These are phyloP conservation scores for Epinephelus fuscoguttatus DNA, from an alignment of 2,113 vertebrate species.

Conservation along the genomic window DNA sequence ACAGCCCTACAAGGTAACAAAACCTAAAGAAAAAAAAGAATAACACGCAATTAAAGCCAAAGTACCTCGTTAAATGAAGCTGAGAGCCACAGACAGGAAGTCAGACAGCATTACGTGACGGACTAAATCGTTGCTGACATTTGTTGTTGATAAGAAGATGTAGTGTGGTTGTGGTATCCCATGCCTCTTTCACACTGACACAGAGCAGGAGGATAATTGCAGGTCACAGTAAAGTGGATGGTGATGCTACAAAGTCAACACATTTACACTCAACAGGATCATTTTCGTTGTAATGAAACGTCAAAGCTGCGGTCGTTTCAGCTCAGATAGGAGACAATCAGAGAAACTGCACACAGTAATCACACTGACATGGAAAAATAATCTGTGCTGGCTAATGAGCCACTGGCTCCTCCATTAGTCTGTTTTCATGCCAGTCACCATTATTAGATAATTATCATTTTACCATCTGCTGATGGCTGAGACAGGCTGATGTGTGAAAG, in stretches of 20 bases:
- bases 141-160: too few relatives aligned
- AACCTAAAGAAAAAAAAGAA: too few relatives aligned
- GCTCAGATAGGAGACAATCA: slow-evolving; percentile 18
- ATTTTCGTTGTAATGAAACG: background rate
- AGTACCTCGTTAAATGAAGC: too few relatives aligned
- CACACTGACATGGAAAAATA: slow-evolving; percentile 21
- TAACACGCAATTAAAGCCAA: too few relatives aligned
- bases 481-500: background rate
- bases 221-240: background rate
- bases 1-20: too few relatives aligned
- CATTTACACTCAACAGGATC: background rate
- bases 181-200: background rate
- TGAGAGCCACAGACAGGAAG: too few relatives aligned
- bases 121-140: too few relatives aligned
- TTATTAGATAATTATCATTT: slow-evolving; percentile 18
- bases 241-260: background rate
- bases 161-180: too few relatives aligned
- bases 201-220: background rate
- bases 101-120: too few relatives aligned
- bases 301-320: background rate
- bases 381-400: slow-evolving; percentile 24
- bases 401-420: slow-evolving; percentile 28
- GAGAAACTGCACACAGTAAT: slow-evolving; percentile 12
- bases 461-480: background rate
- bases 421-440: background rate